Evolutionary conservation across 1,140 invertebrate genomes (phyloP).

Genomic region (Brachionus sp.): DNA sequence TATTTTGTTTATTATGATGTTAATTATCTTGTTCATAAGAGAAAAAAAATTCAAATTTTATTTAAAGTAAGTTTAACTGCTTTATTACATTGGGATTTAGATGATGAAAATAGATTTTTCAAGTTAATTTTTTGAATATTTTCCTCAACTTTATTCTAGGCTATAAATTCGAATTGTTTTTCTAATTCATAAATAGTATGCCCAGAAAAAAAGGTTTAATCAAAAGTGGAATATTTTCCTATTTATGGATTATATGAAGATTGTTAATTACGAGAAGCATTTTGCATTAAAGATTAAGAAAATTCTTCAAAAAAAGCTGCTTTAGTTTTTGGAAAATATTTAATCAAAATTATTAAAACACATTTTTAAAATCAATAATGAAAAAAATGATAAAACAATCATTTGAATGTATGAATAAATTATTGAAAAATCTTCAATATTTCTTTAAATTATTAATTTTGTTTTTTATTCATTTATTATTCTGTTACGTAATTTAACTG

Average conservation of each 20-base stretch:
- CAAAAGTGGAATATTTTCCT: background rate
- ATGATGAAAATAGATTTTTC: too few relatives aligned
- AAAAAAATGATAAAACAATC: background rate
- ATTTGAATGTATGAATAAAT: background rate
- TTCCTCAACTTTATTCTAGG: too few relatives aligned
- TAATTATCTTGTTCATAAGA: too few relatives aligned
- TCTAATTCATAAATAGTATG: background rate
- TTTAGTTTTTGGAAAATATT: background rate
- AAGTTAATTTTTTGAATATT: too few relatives aligned
- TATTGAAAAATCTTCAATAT: background rate
- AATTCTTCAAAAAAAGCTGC: background rate
- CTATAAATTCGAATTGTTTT: too few relatives aligned
- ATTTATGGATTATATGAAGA: background rate
- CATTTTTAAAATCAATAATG: background rate
- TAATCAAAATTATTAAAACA: background rate
- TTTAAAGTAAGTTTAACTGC: too few relatives aligned
- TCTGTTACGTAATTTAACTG: background rate
- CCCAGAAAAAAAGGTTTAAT: background rate
- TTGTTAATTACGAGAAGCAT: background rate
- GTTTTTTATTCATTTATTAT: background rate
- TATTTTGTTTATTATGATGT: too few relatives aligned
- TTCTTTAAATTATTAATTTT: background rate
- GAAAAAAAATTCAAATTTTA: too few relatives aligned
- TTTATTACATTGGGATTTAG: too few relatives aligned
- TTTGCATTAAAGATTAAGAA: background rate